Evolutionary conservation across 2,888 invertebrate species (phyloP).

Genomic region (Chrysomela aeneicollis): DNA sequence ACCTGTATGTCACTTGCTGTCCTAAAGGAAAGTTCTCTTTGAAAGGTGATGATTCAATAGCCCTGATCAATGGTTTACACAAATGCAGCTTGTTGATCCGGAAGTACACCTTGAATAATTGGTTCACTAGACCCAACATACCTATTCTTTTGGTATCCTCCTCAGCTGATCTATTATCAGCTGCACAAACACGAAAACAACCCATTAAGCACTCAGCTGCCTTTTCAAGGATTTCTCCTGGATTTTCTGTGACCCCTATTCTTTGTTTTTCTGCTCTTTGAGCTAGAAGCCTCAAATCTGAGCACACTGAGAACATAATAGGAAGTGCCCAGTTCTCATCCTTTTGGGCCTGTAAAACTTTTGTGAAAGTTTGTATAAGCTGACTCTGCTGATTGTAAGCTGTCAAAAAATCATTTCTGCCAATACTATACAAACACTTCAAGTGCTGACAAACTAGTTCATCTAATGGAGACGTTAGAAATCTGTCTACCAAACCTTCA

Average conservation of each 20-base stretch:
- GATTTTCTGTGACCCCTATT: constrained; percentile 63
- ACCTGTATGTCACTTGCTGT: constrained; percentile 93
- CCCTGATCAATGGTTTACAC: constrained; percentile 93
- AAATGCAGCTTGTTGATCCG: constrained; percentile 89
- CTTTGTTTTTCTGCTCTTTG: constrained; percentile 76
- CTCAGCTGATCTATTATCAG: constrained; percentile 89
- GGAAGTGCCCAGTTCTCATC: constrained; percentile 98
- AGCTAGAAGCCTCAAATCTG: constrained; percentile 83
- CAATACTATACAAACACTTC: constrained; percentile 68
- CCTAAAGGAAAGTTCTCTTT: constrained; percentile 90
- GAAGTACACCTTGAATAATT: constrained; percentile 87
- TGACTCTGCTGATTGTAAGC: constrained; percentile 83
- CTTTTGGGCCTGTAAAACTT: constrained; percentile 78
- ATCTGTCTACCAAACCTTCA: constrained; percentile 73
- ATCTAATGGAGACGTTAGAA: constrained; percentile 76
- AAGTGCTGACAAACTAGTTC: constrained; percentile 80
- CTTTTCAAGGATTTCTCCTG: constrained; percentile 84
- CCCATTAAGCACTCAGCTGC: constrained; percentile 93
- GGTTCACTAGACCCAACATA: constrained; percentile 96
- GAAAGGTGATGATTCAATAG: constrained; percentile 91
- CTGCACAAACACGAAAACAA: constrained; percentile 94
- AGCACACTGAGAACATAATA: constrained; percentile 87
- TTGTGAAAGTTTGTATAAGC: constrained; percentile 80
- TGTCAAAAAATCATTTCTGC: constrained; percentile 65
- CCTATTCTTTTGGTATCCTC: constrained; percentile 94